phyloP scores from a whole-genome alignment of 2,888 invertebrate species.

The Aethes cnicana region DNA sequence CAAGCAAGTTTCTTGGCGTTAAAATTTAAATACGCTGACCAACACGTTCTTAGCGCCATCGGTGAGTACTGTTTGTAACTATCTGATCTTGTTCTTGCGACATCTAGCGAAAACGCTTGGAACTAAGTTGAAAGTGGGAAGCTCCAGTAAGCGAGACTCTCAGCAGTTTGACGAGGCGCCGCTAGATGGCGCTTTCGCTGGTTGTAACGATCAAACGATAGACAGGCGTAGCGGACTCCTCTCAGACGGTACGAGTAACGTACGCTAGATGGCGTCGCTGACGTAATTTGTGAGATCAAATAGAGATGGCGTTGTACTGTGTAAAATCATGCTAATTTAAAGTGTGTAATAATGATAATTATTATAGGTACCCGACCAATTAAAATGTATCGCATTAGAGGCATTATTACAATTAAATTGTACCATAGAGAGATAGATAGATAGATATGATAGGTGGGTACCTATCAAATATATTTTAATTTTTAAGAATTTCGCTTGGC shows the following conservation, averaged over 20 bases:
- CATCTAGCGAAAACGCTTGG: slow-evolving; percentile 4
- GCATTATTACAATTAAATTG: no score
- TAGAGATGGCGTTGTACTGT: slow-evolving; percentile 20
- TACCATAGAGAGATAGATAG: no score
- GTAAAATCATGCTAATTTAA: neutral
- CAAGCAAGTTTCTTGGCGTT: no score
- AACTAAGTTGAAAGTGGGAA: neutral
- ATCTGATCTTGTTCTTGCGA: neutral
- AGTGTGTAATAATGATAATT: no score
- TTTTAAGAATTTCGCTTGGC: slow-evolving; percentile 2
- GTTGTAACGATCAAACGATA: no score
- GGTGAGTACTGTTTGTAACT: neutral
- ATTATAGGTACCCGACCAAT: no score
- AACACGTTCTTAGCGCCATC: slow-evolving; percentile 14
- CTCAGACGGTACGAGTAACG: neutral
- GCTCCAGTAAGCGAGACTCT: neutral
- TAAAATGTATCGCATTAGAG: no score
- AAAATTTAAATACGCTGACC: neutral
- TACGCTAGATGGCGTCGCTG: slow-evolving; percentile 45
- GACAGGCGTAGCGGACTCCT: no score
- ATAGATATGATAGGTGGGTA: neutral
- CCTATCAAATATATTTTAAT: neutral
- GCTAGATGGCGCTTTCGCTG: slow-evolving; percentile 18
- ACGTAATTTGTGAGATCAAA: neutral
- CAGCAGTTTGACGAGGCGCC: neutral